Percentiles rank a stretch among this genome's conserved stretches.
Conservation (phyloP, 2,888 invertebrate genomes). For the Drosophila nr. perissopoda region DNA sequence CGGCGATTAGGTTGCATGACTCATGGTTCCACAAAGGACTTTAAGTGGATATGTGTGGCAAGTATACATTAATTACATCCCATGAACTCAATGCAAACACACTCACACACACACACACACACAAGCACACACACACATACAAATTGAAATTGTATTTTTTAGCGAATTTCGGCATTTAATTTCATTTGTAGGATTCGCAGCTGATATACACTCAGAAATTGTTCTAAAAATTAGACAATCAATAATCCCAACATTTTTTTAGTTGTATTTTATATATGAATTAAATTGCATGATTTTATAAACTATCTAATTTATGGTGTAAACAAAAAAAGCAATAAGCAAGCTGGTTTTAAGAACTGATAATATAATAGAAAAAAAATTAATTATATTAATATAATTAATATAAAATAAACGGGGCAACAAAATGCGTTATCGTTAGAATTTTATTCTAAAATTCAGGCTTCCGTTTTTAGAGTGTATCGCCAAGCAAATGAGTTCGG, state of each 20-base stretch:
- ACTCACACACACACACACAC: background rate
- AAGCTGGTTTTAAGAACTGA: too few relatives aligned
- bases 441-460: too few relatives aligned
- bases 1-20: conserved; percentile 57
- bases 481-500: conserved; percentile 41
- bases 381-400: too few relatives aligned
- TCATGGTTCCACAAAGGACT: conserved; percentile 23
- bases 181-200: conserved; percentile 11
- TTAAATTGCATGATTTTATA: background rate
- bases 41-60: conserved; percentile 27
- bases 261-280: too few relatives aligned
- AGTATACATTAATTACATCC: conserved; percentile 55
- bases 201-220: background rate
- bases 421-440: background rate
- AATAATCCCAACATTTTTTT: too few relatives aligned
- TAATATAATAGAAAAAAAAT: too few relatives aligned
- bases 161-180: conserved; percentile 9
- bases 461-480: background rate
- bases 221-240: background rate
- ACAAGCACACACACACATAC: background rate
- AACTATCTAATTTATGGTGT: background rate
- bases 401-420: background rate
- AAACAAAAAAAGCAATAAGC: too few relatives aligned
- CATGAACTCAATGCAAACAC: conserved; percentile 21
- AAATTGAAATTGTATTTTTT: conserved; percentile 8